Evolutionary conservation across 2,888 invertebrate species (phyloP), one percentile per base, ranked within the genome.

Genomic region (Eristalis pertinax): DNA sequence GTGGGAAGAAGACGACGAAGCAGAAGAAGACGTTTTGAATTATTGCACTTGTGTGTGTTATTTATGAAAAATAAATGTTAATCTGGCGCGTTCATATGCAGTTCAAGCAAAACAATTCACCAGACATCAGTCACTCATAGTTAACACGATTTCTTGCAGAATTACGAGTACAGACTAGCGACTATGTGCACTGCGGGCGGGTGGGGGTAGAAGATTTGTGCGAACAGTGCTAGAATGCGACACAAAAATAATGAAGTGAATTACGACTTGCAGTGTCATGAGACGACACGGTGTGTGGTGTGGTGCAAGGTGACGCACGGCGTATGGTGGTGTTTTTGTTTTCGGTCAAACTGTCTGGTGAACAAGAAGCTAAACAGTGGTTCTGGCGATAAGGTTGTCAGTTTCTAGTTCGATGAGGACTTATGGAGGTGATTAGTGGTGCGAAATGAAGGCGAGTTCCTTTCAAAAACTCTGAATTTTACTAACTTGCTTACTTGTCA

Each of bases 131-230:
- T 77, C 63, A 50, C 69, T 50, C 60, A 7, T 19, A 62, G 77
- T 62, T 69, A 50, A 70, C 69, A 77, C 69, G 77, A 77, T 77
- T 77, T 77, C 63, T 77, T 77, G 77, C 63, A 50, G 50, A 50
- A 50, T 50, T 50, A 50, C 32, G 32, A 32, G 32, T 32, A 10
- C 50, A 50, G 7, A 2, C 50, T n/a, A n/a, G 50, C 50, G 50
- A 50, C 50, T 50, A n/a, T 50, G 19, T 50, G n/a, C 50, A n/a
- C n/a, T n/a, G 8, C 8, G 13, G 3, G n/a, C n/a, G n/a, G n/a
- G n/a, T n/a, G n/a, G 38, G 8, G 50, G 50, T 35, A 7, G 69
- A 69, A 69, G 77, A 63, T 63, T 77, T 77, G 63, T 77, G 69
- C 77, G 63, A 77, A 65, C 74, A n/a, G 58, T 24, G 43, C n/a